Conservation (phyloP, 92 coral and sea anemone genomes). For the Umimayanthus chanpuru region DNA sequence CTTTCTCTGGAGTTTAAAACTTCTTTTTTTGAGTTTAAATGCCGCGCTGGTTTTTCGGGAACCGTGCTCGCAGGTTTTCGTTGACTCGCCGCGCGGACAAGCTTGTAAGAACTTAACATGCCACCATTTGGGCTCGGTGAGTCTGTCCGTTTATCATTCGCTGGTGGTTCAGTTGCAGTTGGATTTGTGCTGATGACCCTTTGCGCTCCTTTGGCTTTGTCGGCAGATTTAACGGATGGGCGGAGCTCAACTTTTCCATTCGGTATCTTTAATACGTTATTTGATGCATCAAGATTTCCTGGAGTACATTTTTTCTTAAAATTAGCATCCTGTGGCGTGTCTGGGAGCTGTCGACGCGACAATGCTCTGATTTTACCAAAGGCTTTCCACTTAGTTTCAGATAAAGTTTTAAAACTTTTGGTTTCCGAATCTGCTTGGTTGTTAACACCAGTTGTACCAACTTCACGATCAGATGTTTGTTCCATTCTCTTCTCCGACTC, state of each 20-base stretch:
- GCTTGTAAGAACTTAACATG: constrained; percentile 17
- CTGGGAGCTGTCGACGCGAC: constrained; percentile 26
- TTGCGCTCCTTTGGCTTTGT: not conserved
- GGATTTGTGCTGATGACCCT: not conserved
- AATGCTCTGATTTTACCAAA: not conserved
- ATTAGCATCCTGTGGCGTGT: not conserved
- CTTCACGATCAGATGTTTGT: not conserved
- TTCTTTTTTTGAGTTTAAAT: constrained; percentile 21
- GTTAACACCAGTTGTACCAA: not conserved
- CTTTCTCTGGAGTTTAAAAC: constrained; percentile 2
- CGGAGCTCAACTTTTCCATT: not conserved
- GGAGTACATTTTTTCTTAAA: not conserved
- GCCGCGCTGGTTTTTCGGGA: not conserved
- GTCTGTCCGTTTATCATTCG: not conserved
- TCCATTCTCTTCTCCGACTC: not conserved
- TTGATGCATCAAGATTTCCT: not conserved
- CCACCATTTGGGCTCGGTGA: not conserved
- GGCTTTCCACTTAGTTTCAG: constrained; percentile 21
- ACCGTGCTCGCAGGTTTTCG: not conserved
- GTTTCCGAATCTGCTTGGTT: not conserved
- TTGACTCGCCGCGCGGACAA: constrained; percentile 38
- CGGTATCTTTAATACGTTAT: not conserved
- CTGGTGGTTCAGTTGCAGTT: not conserved
- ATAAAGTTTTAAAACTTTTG: not conserved
- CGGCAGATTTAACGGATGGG: not conserved